phyloP scores from a whole-genome alignment of 2,888 invertebrate species.

The Hemicrepidius hirtus region DNA sequence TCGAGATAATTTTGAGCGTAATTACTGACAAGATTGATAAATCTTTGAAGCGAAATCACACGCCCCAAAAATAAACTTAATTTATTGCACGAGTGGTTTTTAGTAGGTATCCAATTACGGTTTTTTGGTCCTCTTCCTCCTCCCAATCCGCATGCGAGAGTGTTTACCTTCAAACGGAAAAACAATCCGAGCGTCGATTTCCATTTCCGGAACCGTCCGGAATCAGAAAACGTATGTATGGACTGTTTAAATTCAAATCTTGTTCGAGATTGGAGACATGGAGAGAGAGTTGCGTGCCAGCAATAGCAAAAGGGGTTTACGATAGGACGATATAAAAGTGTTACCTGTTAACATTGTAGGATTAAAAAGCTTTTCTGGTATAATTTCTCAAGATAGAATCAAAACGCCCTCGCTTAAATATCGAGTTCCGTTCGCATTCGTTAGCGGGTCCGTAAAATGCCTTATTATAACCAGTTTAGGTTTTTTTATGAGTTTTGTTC shows the following conservation, averaged over 20 bases:
- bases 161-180: slow-evolving; percentile 1
- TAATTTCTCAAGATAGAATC: slow-evolving; percentile 39
- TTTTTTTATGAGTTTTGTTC: slow-evolving; percentile 56
- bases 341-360: slow-evolving; percentile 23
- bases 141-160: not conserved
- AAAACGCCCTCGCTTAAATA: slow-evolving; percentile 48
- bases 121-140: not conserved
- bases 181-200: slow-evolving; percentile 11
- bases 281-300: slow-evolving; percentile 29
- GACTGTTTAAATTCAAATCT: slow-evolving; percentile 19
- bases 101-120: not conserved
- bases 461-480: slow-evolving; percentile 62
- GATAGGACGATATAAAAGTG: slow-evolving; percentile 25
- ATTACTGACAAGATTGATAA: slow-evolving; percentile 36
- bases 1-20: slow-evolving; percentile 36
- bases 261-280: slow-evolving; percentile 8
- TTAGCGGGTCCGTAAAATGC: slow-evolving; percentile 57
- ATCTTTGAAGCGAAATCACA: slow-evolving; percentile 26
- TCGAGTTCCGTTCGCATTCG: slow-evolving; percentile 52
- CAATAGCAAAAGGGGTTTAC: slow-evolving; percentile 21
- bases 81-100: slow-evolving; percentile 10
- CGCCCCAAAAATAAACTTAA: slow-evolving; percentile 12
- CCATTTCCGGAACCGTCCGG: slow-evolving; percentile 10
- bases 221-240: not conserved
- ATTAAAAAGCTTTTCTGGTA: slow-evolving; percentile 35